Base-by-base conservation (phyloP, 2,888 invertebrate genomes). In the Laspeyria flexula region DNA sequence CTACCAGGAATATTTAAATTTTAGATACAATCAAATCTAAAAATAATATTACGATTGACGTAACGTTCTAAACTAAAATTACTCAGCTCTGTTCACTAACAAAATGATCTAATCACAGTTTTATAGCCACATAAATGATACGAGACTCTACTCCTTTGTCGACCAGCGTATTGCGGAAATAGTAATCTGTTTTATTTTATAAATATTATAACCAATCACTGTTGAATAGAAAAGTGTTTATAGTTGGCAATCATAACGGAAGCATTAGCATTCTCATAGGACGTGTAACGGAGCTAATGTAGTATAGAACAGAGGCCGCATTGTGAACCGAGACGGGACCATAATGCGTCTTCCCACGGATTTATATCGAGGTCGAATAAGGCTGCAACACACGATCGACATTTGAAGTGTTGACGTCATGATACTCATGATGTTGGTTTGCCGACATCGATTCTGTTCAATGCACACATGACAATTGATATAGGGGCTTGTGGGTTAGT, bases 331-430 rank as follows among this genome's bases (percentile, higher is more conserved):
- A 73, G 60, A 69, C 71, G 56, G 64, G 68, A 59, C 70, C 67
- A 65, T 76, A 72, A 70, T 67, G 63, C 56, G 61, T 50, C 86
- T 86, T 86, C 85, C 84, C 85, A 86, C 85, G 84, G 79, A 82
- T 75, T 79, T 69, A 53, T 79, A 82, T 81, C 79, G 83, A 80
- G 85, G 85, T 68, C 82, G 65, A 62, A 71, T 61, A 51, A 69
- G 64, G 41, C 64, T 51, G 52, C 41, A 52, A 47, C 59, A 69
- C 73, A 71, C 66, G 40, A 68, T 65, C 45, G 44, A 54, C 44
- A 42, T 55, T 58, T 48, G 11, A 51, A 47, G 38, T 48, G 63
- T 11, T 43, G 37, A 49, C 50, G 41, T 43, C 27, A 55, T 25
- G 25, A 7, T 25, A 7, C 25, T 25, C 25, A 7, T 7, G 25